A percentile compares a stretch with the other conserved stretches of the same genome.
Evolutionary conservation across 2,113 vertebrate species (phyloP).

Genomic region (Eulemur macaco): DNA sequence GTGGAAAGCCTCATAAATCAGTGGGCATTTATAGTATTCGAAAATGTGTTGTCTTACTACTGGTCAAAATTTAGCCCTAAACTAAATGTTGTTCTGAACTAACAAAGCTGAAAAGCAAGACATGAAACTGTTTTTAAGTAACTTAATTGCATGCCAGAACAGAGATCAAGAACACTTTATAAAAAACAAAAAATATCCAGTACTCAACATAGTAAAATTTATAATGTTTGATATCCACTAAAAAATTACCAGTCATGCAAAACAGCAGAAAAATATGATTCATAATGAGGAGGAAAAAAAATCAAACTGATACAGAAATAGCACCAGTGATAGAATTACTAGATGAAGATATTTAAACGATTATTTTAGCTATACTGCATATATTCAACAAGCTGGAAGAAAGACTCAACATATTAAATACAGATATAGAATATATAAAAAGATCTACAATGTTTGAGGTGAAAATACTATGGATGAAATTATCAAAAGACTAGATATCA

Average conservation of each 20-base stretch:
- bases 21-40: not conserved
- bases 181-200: no score
- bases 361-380: not conserved
- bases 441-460: not conserved
- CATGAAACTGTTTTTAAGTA: not conserved
- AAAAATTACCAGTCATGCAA: not conserved
- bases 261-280: not conserved
- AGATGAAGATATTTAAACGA: not conserved
- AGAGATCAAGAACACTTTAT: no score
- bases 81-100: not conserved
- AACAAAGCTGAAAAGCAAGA: not conserved
- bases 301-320: not conserved
- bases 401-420: not conserved
- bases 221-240: not conserved
- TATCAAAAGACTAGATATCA: not conserved
- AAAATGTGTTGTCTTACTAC: not conserved
- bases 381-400: not conserved
- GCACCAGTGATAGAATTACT: not conserved
- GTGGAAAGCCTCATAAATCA: not conserved
- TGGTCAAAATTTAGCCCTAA: not conserved
- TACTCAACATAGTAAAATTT: not conserved
- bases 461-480: not conserved
- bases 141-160: not conserved
- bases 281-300: not conserved
- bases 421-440: not conserved